phyloP scores from a whole-genome alignment of 1,140 invertebrate species.

The Drosophila kanapiae region DNA sequence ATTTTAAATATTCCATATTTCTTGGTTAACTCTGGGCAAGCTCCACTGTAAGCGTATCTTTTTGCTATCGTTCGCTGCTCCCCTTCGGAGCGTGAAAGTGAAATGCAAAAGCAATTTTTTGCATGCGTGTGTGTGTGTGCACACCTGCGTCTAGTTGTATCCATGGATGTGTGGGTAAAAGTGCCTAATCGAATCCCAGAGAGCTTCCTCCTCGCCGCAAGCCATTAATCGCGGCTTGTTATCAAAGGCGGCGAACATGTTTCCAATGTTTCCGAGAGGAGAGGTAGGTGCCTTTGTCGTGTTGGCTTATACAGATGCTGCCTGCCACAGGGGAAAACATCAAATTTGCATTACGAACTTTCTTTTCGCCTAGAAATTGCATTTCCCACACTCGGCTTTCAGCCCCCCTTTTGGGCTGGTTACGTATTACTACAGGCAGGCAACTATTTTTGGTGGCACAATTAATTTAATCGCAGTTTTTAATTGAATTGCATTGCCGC shows the following conservation, averaged over 20 bases:
- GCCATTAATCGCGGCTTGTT: slow-evolving; percentile 51
- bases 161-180: slow-evolving; percentile 3
- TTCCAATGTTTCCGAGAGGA: slow-evolving; percentile 20
- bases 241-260: slow-evolving; percentile 45
- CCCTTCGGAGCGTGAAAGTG: slow-evolving; percentile 58
- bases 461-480: slow-evolving; percentile 57
- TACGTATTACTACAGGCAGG: slow-evolving; percentile 24
- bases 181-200: slow-evolving; percentile 42
- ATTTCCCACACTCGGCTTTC: slow-evolving; percentile 1
- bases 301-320: slow-evolving; percentile 32
- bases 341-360: slow-evolving; percentile 54
- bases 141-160: slow-evolving; percentile 23
- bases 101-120: slow-evolving; percentile 60
- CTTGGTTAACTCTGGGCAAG: not conserved
- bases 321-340: slow-evolving; percentile 40
- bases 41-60: slow-evolving; percentile 22
- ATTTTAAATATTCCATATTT: too few species aligned
- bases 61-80: slow-evolving; percentile 39
- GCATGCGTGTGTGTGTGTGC: slow-evolving; percentile 22
- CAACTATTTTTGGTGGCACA: slow-evolving; percentile 28
- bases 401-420: not conserved
- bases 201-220: slow-evolving; percentile 37
- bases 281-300: slow-evolving; percentile 16
- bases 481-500: slow-evolving; percentile 50
- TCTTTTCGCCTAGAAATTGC: slow-evolving; percentile 44